Base-by-base conservation (phyloP, 2,888 invertebrate genomes). In the Dryomyza anilis region DNA sequence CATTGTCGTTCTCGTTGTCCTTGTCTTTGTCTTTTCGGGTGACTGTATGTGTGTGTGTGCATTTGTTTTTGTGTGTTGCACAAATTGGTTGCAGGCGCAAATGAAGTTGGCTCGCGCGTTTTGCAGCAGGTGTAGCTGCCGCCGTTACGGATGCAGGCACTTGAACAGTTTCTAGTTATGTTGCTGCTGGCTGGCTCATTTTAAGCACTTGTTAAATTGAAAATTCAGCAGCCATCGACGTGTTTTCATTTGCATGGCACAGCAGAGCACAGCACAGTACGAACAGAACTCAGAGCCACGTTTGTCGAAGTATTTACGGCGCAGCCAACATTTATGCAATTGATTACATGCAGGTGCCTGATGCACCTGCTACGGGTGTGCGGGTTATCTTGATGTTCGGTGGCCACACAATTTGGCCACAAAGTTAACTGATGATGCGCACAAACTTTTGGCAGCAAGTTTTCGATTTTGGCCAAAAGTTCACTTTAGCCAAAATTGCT, bases 171-270 rank as follows among this genome's bases (percentile, higher is more conserved):
- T 7, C 25, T 14, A n/a, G 33, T 27, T 53, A 21, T 7, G 19
- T 30, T n/a, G 30, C 29, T 53, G 7, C 14, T 36, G 4, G 33
- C 36, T 23, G 33, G 39, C 23, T 36, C 23, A 23, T 36, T 21
- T 53, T 19, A 29, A 53, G 16, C 33, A 19, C 21, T 53, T 19
- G 39, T 23, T 55, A 30, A 55, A 55, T 55, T 55, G 55, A 55
- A 55, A 55, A 19, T 43, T 43, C 43, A 43, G 43, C 16, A 16
- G 43, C 43, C 43, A 43, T 43, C 43, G 43, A 43, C 43, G 43
- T 43, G 43, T 1, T 4, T 1, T n/a, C n/a, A n/a, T n/a, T n/a
- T n/a, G n/a, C n/a, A n/a, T 8, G 33, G 2, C 10, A 10, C n/a
- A 43, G 19, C 16, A n/a, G 19, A 16, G 43, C 43, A 43, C 43